Evolutionary conservation across 2,113 vertebrate species (phyloP), one percentile per base, ranked within the genome.

Genomic region (Potamarius usumacintae): DNA sequence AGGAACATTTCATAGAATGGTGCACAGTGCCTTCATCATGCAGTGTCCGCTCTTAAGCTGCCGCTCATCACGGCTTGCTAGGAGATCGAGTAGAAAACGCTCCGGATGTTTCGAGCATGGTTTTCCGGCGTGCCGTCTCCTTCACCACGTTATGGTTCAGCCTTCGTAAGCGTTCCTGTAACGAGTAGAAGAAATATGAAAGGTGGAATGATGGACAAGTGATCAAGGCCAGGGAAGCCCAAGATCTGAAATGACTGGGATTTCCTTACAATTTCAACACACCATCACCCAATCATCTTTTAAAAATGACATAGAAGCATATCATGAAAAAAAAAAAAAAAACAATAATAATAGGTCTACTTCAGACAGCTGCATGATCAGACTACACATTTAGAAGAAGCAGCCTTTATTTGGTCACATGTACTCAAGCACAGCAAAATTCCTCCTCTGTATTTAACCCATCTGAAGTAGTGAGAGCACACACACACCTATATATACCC

Each of bases 91-190:
- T 92, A 0, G 95, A 92, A 90, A 97, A 97, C 53, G 95, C 94
- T 0, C 96, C 96, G 0, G 96, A 96, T 0, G 97, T 95, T 90
- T 99, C 98, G 89, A 99, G 94, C 96, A 99, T 96, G 0, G 98
- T 97, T 84, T 96, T 97, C 65, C 98, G 95, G 1, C 97, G 89
- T 2, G 97, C 95, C 0, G 97, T 99, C 94, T 99, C 98, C 92
- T 98, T 98, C 82, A 97, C 97, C 84, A 99, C 97, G 48, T 96
- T 99, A 92, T 99, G 98, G 92, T 97, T 98, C 80, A 99, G 93
- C 86, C 97, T 88, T 85, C 97, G 92, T 91, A 99, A 93, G 22
- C 98, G 93, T 81, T 99, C 98, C 98, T 99, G 91, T 0, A 0
- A 0, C 10, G 2, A 58, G 15, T 30, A 58, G 18, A 30, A 3